A percentile compares a stretch with the other conserved stretches of the same genome.
phyloP scores from a whole-genome alignment of 2,797 vertebrate species.

The Propithecus perrieri region DNA sequence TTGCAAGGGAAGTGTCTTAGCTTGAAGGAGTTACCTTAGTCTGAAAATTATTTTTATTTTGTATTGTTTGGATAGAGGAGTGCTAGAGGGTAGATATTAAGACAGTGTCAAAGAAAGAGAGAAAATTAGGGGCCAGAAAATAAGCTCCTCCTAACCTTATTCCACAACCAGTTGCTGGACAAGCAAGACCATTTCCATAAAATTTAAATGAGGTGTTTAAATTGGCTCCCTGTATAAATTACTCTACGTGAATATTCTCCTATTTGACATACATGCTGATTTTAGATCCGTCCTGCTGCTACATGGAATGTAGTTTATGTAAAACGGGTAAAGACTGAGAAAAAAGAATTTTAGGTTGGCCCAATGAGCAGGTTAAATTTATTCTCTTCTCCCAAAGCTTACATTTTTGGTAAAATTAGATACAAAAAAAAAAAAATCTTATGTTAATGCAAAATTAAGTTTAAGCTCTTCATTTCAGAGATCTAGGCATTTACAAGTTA shows the following conservation, averaged over 20 bases:
- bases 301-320: conserved; percentile 63
- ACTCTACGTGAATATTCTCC: conserved; percentile 61
- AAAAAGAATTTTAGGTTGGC: conserved; percentile 60
- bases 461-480: conserved; percentile 62
- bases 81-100: conserved; percentile 37
- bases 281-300: conserved; percentile 68
- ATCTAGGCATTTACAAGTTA: conserved; percentile 22
- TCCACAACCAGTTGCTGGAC: conserved; percentile 70
- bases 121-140: conserved; percentile 55
- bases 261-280: conserved; percentile 72
- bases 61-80: conserved; percentile 56
- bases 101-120: conserved; percentile 58
- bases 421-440: conserved; percentile 31
- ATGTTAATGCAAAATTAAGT: conserved; percentile 69
- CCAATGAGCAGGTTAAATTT: conserved; percentile 65
- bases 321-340: conserved; percentile 65
- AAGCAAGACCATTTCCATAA: conserved; percentile 58
- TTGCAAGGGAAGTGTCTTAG: not conserved
- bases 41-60: conserved; percentile 58
- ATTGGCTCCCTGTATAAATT: conserved; percentile 71
- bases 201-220: conserved; percentile 80
- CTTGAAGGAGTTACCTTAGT: conserved; percentile 11
- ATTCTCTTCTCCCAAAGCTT: conserved; percentile 56
- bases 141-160: conserved; percentile 38
- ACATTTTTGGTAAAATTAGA: conserved; percentile 65